Base-by-base conservation (phyloP, 1,140 invertebrate species). In the Drosophila repleta region DNA sequence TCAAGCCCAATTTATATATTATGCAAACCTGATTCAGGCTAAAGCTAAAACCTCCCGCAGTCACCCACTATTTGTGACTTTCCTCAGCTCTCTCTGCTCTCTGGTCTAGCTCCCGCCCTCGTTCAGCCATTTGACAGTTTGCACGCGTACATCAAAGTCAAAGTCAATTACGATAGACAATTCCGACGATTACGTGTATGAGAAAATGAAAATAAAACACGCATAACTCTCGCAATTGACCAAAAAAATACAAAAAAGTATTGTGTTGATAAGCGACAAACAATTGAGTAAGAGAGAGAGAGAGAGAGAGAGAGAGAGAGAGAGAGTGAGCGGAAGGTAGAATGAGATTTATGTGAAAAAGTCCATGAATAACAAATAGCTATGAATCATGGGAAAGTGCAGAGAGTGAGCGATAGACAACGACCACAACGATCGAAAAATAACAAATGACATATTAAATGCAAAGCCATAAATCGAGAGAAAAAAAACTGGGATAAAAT, bases 381-480 rank as follows among this genome's bases (percentile, higher is more conserved):
- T n/a, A 61, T 69, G 60, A 77, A 51, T 74, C 60, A 69, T 55
- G 18, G 43, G 15, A 37, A 21, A 53, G 21, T 24, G 26, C 55
- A 29, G 39, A 41, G 39, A 17, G 7, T 41, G n/a, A 41, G 39
- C 2, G 21, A 17, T 39, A 49, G 43, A 18, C 17, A 32, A 29
- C 29, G 18, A 13, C 18, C 29, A 18, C 48, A 21, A 21, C 32
- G 43, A 65, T 46, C 17, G 11, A 57, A 24, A 37, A 15, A 41
- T 62, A 80, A 77, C 51, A 68, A 80, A 84, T 76, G 69, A 51
- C 63, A 79, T 65, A 74, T 71, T 84, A 74, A 77, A 74, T 49
- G 60, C 41, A 41, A 49, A 35, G 26, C 24, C 43, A 71, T 73
- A 84, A 73, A 79, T 68, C 37, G 52, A 13, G 13, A 24, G 29